These are phyloP conservation scores for Tricholaema leucomelas DNA, from an alignment of 2,113 vertebrate genomes.

Conservation along the genomic window DNA sequence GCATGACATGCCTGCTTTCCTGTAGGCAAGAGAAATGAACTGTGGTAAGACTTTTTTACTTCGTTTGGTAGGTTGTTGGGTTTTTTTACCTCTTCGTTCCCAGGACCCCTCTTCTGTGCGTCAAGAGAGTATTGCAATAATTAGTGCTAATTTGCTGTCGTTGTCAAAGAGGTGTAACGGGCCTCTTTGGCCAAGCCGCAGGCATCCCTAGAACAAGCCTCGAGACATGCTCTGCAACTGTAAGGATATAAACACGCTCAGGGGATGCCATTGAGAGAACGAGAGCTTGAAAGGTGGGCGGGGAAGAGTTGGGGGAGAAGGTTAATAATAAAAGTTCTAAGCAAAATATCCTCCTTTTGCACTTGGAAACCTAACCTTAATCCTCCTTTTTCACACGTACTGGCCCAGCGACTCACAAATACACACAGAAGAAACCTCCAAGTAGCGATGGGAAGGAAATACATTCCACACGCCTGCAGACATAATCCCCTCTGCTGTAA, in stretches of 20 bases:
- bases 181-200: constrained; percentile 39
- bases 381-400: background rate
- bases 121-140: constrained; percentile 34
- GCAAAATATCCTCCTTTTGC: constrained; percentile 29
- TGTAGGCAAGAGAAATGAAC: background rate
- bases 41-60: background rate
- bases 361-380: background rate
- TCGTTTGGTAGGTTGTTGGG: background rate
- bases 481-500: constrained; percentile 12
- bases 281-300: background rate
- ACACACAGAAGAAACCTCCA: background rate
- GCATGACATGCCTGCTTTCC: background rate
- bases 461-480: background rate
- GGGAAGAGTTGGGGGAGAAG: background rate
- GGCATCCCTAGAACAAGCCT: background rate
- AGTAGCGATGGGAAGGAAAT: constrained; percentile 35
- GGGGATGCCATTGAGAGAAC: background rate
- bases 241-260: background rate
- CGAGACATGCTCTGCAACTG: background rate
- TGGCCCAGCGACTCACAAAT: background rate
- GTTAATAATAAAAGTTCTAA: constrained; percentile 5
- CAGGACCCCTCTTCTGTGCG: background rate
- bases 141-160: constrained; percentile 64
- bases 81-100: background rate
- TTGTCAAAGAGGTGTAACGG: constrained; percentile 63